A percentile compares a stretch with the other conserved stretches of the same genome.
Evolutionary conservation across 2,888 invertebrate species (phyloP).

Genomic region (Ariolimax columbianus): DNA sequence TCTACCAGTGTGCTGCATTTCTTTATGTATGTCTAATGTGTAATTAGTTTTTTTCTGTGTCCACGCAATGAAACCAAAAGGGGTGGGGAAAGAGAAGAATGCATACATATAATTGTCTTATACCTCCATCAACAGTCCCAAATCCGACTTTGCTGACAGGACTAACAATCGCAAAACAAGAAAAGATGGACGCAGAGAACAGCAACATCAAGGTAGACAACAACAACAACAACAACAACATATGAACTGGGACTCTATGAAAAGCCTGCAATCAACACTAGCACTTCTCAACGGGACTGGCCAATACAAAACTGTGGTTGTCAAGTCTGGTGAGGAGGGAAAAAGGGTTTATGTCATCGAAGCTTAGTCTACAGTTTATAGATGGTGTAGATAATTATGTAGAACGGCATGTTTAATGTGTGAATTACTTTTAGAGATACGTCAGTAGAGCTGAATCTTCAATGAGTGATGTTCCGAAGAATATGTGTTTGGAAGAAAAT

Average conservation of each 20-base stretch:
- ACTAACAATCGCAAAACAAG: too few relatives aligned
- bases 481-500: too few relatives aligned
- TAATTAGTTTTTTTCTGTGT: too few relatives aligned
- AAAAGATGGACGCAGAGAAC: not conserved
- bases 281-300: slow-evolving; percentile 52
- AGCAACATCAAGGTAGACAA: not conserved
- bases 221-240: not conserved
- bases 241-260: slow-evolving; percentile 46
- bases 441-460: too few relatives aligned
- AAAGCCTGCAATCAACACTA: slow-evolving; percentile 49
- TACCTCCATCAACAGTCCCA: not conserved
- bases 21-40: too few relatives aligned
- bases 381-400: too few relatives aligned
- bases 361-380: not conserved
- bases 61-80: too few relatives aligned
- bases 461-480: too few relatives aligned
- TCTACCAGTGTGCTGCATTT: too few relatives aligned
- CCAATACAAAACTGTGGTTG: slow-evolving; percentile 50
- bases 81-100: too few relatives aligned
- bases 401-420: too few relatives aligned
- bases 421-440: too few relatives aligned
- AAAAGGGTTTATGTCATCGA: slow-evolving; percentile 15
- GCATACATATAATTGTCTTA: not conserved
- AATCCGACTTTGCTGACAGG: not conserved
- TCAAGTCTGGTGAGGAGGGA: slow-evolving; percentile 45